Base-by-base conservation (phyloP, 1,140 invertebrate genomes). In the Anthonomus grandis region DNA sequence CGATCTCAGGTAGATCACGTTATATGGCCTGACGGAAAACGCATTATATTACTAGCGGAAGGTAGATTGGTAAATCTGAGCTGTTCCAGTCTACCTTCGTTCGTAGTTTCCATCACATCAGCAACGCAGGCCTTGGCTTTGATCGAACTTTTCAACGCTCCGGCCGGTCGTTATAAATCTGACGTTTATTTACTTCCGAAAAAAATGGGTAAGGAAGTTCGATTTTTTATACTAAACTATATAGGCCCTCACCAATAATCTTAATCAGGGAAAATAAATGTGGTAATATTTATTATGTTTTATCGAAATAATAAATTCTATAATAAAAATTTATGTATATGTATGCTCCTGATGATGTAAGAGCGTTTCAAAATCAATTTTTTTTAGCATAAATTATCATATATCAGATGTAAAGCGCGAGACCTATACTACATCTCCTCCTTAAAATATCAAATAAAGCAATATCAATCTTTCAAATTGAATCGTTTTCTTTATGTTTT, bases 161-260 rank as follows among this genome's bases (percentile, higher is more conserved):
- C 95, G 10, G 75, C 83, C 37, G 93, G 93, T 23, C 82, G 95
- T 58, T 98, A 98, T 73, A 98, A 97, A 78, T 89, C 90, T 60
- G 95, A 98, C 75, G 95, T 98, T 36, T 98, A 98, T 76, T 81
- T 98, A 52, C 77, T 98, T 64, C 95, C 95, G 44, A 98, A 98
- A 80, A 98, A 97, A 78, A 97, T 98, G 95, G 91, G 90, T 91
- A 76, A 66, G 78, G 44, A 2, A n/a, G n/a, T n/a, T n/a, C n/a
- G n/a, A n/a, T n/a, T n/a, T n/a, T n/a, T n/a, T n/a, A n/a, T n/a
- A n/a, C n/a, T n/a, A n/a, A n/a, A n/a, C n/a, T n/a, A n/a, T n/a
- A n/a, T n/a, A n/a, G n/a, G n/a, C n/a, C n/a, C n/a, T n/a, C n/a
- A n/a, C n/a, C n/a, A n/a, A n/a, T n/a, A n/a, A n/a, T n/a, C n/a